Percentiles rank a stretch among this genome's conserved stretches.
Evolutionary conservation across 2,888 invertebrate species (phyloP).

Genomic region (Folsomia manolachei): DNA sequence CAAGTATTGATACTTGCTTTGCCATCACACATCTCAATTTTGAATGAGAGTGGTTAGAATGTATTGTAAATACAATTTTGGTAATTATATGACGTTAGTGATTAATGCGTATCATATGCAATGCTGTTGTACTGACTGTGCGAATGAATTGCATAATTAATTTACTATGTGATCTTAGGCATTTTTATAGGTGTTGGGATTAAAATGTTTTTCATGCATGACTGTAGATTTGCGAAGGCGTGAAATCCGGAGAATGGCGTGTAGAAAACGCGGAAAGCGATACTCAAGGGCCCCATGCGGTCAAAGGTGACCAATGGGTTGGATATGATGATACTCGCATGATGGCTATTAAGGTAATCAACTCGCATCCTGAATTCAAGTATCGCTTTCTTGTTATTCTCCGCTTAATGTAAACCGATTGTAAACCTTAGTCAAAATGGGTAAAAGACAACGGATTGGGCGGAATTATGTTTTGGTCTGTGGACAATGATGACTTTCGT

Average conservation of each 20-base stretch:
- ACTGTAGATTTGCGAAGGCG: conserved; percentile 76
- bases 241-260: conserved; percentile 74
- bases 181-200: background rate
- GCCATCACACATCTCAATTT: too few relatives aligned
- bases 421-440: conserved; percentile 65
- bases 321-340: conserved; percentile 86
- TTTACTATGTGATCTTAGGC: too few relatives aligned
- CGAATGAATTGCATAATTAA: too few relatives aligned
- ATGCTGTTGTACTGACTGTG: too few relatives aligned
- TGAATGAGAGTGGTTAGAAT: too few relatives aligned
- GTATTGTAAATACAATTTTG: too few relatives aligned
- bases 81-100: too few relatives aligned
- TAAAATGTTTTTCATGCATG: background rate
- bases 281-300: conserved; percentile 87
- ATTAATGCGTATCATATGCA: too few relatives aligned
- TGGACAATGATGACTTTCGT: conserved; percentile 91
- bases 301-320: conserved; percentile 85
- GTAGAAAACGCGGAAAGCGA: conserved; percentile 75
- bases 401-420: too few relatives aligned
- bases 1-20: too few relatives aligned
- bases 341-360: conserved; percentile 69
- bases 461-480: conserved; percentile 90
- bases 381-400: background rate
- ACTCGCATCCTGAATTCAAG: background rate
- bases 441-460: conserved; percentile 80